Evolutionary conservation across 2,113 vertebrate genomes (phyloP).

Genomic region (Gobius niger): DNA sequence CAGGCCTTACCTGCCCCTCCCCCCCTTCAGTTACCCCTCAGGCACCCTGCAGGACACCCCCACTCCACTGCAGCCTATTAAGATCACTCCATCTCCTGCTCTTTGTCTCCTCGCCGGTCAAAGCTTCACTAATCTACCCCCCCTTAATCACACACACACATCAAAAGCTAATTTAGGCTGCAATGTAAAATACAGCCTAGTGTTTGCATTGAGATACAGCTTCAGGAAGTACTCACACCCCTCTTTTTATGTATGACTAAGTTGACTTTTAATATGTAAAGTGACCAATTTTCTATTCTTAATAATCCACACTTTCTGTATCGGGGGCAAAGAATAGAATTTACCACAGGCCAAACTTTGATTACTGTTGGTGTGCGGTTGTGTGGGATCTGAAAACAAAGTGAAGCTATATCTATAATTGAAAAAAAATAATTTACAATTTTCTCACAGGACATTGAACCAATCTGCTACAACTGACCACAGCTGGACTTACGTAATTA

Average conservation of each 20-base stretch:
- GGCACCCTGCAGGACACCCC: constrained; percentile 53
- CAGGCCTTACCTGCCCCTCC: constrained; percentile 64
- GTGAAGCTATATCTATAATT: too few relatives aligned
- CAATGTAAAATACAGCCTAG: constrained; percentile 12
- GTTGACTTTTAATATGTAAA: too few relatives aligned
- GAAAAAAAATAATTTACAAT: too few relatives aligned
- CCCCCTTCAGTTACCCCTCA: constrained; percentile 49
- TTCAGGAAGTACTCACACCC: too few relatives aligned
- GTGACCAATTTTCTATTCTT: too few relatives aligned
- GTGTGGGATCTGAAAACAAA: too few relatives aligned
- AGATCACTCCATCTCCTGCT: constrained; percentile 30
- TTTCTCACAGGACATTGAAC: background rate
- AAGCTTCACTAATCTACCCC: constrained; percentile 41
- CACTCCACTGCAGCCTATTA: constrained; percentile 14
- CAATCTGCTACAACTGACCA: constrained; percentile 33
- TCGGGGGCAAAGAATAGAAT: too few relatives aligned
- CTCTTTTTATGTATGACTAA: too few relatives aligned
- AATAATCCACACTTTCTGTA: too few relatives aligned
- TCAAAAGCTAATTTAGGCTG: constrained; percentile 46
- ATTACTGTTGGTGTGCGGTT: background rate
- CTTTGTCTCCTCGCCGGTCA: constrained; percentile 39
- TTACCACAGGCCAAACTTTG: too few relatives aligned
- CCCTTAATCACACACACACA: constrained; percentile 16
- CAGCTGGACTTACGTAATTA: background rate
- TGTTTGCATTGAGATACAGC: constrained; percentile 30